Evolutionary conservation across 2,888 invertebrate species (phyloP), one percentile per base, ranked within the genome.

Genomic region (Andrena camellia): DNA sequence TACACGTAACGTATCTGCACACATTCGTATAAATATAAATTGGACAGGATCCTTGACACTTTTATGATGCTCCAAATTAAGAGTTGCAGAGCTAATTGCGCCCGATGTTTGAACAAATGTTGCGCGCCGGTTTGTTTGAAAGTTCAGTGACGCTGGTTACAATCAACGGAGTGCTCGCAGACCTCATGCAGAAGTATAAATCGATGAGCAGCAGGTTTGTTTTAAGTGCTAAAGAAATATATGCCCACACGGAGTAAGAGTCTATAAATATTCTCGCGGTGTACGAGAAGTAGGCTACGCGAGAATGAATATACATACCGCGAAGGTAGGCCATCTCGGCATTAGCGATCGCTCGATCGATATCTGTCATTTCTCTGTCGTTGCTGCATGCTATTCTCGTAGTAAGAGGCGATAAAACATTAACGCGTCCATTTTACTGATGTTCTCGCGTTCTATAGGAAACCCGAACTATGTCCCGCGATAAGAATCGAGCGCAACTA

Each of bases 251-350:
- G 20, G 35, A 69, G 68, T 81, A 68, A 73, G 73, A 73, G 35
- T 59, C 77, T 86, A 84, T 84, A 86, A 82, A 88, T 86, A 88
- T 81, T 74, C 77, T 48, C 72, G 75, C 68, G 60, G 64, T 69
- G 42, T 35, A 50, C 64, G 71, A 82, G 77, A 88, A 86, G 83
- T 88, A 85, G 86, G 81, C 71, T 88, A 79, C 71, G 69, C 70
- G 72, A 66, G 73, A 73, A 85, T 29, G 78, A 85, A 72, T 68
- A 77, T 78, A 57, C 57, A 57, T 26, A 70, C 67, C 63, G 54
- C 62, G 20, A 54, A 80, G 77, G 78, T 82, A 78, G 80, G 68
- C 78, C 73, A 67, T 75, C 62, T 35, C 42, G 33, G 66, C 70
- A 74, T 79, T 78, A 62, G 67, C 35, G 33, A 77, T 66, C 26